Conservation (phyloP, 2,888 invertebrate species). For the Trichopoda pennipes region DNA sequence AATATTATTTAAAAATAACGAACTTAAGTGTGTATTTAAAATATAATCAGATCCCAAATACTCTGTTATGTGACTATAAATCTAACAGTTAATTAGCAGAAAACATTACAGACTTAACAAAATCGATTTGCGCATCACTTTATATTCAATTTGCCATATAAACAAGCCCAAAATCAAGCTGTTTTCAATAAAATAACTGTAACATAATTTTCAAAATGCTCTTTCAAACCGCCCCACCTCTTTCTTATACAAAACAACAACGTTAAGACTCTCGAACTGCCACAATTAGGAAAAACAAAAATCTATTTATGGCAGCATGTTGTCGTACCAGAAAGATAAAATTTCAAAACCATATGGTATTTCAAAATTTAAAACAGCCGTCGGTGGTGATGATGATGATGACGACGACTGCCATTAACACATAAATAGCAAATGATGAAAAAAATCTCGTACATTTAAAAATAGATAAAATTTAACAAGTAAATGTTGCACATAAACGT, state of each 20-base stretch:
- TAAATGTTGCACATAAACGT: conserved; percentile 34
- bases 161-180: background rate
- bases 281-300: conserved; percentile 6
- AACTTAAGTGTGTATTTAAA: background rate
- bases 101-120: background rate
- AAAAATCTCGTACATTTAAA: conserved; percentile 36
- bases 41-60: conserved; percentile 1
- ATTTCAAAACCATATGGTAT: conserved; percentile 66
- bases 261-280: conserved; percentile 24
- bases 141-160: background rate
- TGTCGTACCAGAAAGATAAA: conserved; percentile 53
- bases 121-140: background rate
- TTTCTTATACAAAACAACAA: background rate
- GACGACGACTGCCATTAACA: conserved; percentile 16
- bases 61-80: background rate
- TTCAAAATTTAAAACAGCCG: conserved; percentile 60
- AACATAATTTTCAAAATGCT: conserved; percentile 8
- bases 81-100: background rate
- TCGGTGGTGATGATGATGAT: conserved; percentile 18
- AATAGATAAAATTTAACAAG: conserved; percentile 41
- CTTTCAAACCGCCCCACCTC: conserved; percentile 1
- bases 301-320: conserved; percentile 35
- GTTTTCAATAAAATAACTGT: conserved; percentile 6
- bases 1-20: background rate
- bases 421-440: conserved; percentile 20